Base-by-base conservation (phyloP, 2,888 invertebrate species). In the Mythimna ferrago region DNA sequence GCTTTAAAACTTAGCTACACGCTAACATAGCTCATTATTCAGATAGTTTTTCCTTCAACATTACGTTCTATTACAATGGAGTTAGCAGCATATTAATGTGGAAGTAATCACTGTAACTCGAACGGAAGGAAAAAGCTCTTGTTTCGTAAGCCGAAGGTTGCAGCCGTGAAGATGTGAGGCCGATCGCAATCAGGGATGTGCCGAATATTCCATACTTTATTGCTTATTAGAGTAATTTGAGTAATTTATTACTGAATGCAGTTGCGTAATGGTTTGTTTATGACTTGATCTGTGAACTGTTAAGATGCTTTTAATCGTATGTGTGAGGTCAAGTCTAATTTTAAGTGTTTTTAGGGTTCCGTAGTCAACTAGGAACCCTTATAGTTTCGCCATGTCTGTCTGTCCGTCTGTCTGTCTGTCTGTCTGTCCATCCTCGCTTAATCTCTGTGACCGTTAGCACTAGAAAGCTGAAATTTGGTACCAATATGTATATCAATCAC, bases 51-150 rank as follows among this genome's bases (percentile, higher is more conserved):
- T 85, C 86, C 80, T 83, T 70, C 44, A 69, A 64, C 80, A 76
- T 89, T 86, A 85, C 87, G 80, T 85, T 83, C 76, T 84, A 80
- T 88, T 88, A 87, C 84, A 84, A 83, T 78, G 69, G 80, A 78
- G 71, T 76, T 66, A 73, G 58, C 71, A 67, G 32, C 83, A 87
- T 86, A 87, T 73, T 72, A 81, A 81, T 76, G 81, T 44, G 26
- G 58, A 83, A 79, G 85, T 79, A 86, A 79, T 77, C 76, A 79
- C 74, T 76, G 73, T 72, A 72, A 80, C 85, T 84, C 86, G 81
- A 87, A 86, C 89, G 93, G 93, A 93, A 94, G 94, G 94, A 94
- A 94, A 93, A 94, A 87, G 82, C 82, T 80, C 78, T 64, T 63
- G 89, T 92, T 91, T 93, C 89, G 90, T 92, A 92, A 93, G 82